Conservation (phyloP, 2,888 invertebrate species). For the Catocala fraxini region DNA sequence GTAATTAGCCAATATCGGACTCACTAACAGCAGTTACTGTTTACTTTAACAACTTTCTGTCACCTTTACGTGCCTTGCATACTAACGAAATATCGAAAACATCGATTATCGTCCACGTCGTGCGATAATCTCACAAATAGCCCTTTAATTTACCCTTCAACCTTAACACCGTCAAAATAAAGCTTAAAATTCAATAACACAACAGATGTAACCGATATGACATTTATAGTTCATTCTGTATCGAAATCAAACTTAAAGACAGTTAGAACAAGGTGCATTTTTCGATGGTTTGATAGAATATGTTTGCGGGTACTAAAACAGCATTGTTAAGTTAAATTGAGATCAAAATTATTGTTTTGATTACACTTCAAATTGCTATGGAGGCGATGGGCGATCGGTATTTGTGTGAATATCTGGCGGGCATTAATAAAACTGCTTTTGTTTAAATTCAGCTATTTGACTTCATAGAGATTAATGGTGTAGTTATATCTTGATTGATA, state of each 20-base stretch:
- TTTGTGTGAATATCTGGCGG: conserved; percentile 9
- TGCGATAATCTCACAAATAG: conserved; percentile 2
- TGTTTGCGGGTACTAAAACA: conserved; percentile 13
- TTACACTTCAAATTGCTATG: conserved; percentile 26
- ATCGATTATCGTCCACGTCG: conserved; percentile 17
- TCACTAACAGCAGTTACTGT: conserved; percentile 25
- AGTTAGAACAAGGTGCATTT: neutral
- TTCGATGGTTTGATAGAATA: neutral
- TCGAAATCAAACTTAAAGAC: conserved; percentile 7
- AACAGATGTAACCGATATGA: conserved; percentile 3
- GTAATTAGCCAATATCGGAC: conserved; percentile 24
- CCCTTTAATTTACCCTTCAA: neutral
- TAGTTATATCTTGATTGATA: conserved; percentile 11
- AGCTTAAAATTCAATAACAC: conserved; percentile 12
- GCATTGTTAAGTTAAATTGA: conserved; percentile 33
- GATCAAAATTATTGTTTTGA: conserved; percentile 40
- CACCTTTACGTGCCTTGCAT: conserved; percentile 41
- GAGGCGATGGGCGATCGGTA: conserved; percentile 28
- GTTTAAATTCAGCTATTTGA: conserved; percentile 21
- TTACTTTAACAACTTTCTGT: conserved; percentile 44
- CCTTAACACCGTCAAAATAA: conserved; percentile 4
- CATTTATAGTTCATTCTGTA: conserved; percentile 5
- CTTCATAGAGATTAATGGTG: conserved; percentile 27
- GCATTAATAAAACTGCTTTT: conserved; percentile 21
- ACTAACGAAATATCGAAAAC: conserved; percentile 33